phyloP scores from a whole-genome alignment of 2,888 invertebrate species.

The Tortrix viridana region DNA sequence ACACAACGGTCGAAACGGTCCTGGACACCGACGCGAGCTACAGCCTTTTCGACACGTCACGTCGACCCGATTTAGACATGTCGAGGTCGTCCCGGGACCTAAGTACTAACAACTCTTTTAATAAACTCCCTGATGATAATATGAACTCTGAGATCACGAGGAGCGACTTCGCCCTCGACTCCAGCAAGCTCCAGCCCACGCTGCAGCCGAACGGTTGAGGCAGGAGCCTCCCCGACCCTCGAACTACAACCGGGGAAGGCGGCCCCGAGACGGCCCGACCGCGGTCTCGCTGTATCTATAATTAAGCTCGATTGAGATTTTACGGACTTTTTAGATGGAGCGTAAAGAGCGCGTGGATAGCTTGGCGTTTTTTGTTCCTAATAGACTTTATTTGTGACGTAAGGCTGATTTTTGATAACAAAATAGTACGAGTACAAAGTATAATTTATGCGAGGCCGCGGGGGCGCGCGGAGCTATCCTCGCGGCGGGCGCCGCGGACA shows the following conservation, averaged over 20 bases:
- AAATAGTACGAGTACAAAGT: constrained; percentile 69
- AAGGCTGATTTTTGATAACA: constrained; percentile 78
- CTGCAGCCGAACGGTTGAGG: constrained; percentile 79
- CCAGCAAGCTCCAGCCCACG: constrained; percentile 73
- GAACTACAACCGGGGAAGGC: constrained; percentile 74
- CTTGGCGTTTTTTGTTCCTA: constrained; percentile 76
- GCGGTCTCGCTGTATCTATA: constrained; percentile 42
- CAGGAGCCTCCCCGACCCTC: constrained; percentile 38
- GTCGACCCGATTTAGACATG: constrained; percentile 42
- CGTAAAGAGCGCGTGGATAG: constrained; percentile 63
- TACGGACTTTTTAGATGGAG: constrained; percentile 52
- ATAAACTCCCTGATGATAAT: constrained; percentile 76
- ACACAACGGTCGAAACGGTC: constrained; percentile 64
- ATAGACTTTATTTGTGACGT: constrained; percentile 75
- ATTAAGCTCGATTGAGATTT: constrained; percentile 63
- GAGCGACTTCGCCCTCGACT: constrained; percentile 60
- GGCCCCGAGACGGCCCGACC: constrained; percentile 57
- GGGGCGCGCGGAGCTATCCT: constrained; percentile 43
- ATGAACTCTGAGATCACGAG: constrained; percentile 76
- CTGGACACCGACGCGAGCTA: constrained; percentile 53
- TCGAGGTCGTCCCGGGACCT: constrained; percentile 3
- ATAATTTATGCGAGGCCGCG: constrained; percentile 58
- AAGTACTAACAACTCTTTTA: constrained; percentile 54
- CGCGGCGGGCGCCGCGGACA: constrained; percentile 49
- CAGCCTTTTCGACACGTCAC: constrained; percentile 66